These are phyloP conservation scores for Ichneumon xanthorius DNA, from an alignment of 2,888 invertebrate genomes.

Conservation along the genomic window DNA sequence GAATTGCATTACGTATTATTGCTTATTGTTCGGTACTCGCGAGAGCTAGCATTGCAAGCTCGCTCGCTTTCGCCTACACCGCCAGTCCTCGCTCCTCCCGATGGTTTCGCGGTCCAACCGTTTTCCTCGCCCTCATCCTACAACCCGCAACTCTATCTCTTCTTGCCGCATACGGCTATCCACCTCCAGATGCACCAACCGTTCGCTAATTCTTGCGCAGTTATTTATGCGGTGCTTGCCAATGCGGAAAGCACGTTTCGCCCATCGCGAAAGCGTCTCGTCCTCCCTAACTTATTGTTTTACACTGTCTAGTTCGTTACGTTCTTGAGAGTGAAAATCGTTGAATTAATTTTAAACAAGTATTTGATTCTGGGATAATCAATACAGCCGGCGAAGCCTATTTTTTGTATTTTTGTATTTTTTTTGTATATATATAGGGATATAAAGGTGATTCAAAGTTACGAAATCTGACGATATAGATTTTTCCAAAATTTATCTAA, in stretches of 20 bases:
- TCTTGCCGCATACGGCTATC: conserved; percentile 40
- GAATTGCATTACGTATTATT: conserved; percentile 84
- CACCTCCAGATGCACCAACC: conserved; percentile 66
- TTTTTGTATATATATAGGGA: not conserved
- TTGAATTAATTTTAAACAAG: not conserved
- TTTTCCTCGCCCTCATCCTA: conserved; percentile 51
- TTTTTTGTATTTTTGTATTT: no score
- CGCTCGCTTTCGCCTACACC: conserved; percentile 66
- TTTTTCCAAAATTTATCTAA: not conserved
- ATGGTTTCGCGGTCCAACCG: conserved; percentile 57
- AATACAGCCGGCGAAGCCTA: not conserved
- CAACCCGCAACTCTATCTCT: conserved; percentile 32
- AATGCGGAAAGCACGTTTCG: conserved; percentile 45
- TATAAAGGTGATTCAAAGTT: not conserved
- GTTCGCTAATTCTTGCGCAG: conserved; percentile 70
- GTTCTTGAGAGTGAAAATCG: not conserved
- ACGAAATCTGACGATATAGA: not conserved
- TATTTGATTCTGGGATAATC: not conserved
- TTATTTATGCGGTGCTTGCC: conserved; percentile 73
- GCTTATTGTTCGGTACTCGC: conserved; percentile 82
- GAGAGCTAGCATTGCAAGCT: conserved; percentile 49
- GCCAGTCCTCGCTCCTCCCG: conserved; percentile 49
- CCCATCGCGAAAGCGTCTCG: conserved; percentile 10
- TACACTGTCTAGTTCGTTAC: conserved; percentile 10
- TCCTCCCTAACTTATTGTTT: conserved; percentile 1